Evolutionary conservation across 2,113 vertebrate species (phyloP).

Genomic region (Fukomys damarensis): DNA sequence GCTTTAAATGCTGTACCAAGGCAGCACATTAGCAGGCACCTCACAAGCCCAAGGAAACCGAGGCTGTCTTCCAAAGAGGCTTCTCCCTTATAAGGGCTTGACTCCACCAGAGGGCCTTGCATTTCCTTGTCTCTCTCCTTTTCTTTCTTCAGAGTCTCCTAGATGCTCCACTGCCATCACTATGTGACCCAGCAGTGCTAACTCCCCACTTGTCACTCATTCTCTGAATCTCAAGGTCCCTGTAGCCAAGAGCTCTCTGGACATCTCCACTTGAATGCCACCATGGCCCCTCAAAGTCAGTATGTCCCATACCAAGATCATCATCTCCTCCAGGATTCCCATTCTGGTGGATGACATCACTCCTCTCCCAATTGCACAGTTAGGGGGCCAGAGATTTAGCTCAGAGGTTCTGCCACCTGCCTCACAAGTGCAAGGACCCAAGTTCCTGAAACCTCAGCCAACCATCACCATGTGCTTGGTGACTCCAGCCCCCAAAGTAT

Average conservation of each 20-base stretch:
- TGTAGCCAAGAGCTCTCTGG: background rate
- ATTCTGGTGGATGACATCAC: background rate
- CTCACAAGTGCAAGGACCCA: no score
- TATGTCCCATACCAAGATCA: rapidly evolving
- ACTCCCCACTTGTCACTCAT: background rate
- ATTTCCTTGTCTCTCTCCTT: background rate
- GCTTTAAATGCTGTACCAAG: background rate
- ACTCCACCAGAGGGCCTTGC: background rate
- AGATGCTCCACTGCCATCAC: background rate
- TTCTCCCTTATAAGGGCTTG: background rate
- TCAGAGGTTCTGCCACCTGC: no score
- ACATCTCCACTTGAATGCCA: rapidly evolving
- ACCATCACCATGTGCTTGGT: background rate
- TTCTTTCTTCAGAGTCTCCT: background rate
- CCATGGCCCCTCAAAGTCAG: background rate
- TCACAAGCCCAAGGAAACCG: background rate
- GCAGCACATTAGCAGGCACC: background rate
- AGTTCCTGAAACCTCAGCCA: background rate
- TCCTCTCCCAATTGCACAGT: no score
- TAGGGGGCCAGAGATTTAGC: no score
- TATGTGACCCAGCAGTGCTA: background rate
- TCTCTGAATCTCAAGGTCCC: background rate
- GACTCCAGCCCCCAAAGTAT: background rate
- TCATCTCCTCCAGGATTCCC: background rate
- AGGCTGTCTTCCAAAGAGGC: background rate